Conservation (phyloP, 2,797 vertebrate genomes). For the Pristis pectinata region DNA sequence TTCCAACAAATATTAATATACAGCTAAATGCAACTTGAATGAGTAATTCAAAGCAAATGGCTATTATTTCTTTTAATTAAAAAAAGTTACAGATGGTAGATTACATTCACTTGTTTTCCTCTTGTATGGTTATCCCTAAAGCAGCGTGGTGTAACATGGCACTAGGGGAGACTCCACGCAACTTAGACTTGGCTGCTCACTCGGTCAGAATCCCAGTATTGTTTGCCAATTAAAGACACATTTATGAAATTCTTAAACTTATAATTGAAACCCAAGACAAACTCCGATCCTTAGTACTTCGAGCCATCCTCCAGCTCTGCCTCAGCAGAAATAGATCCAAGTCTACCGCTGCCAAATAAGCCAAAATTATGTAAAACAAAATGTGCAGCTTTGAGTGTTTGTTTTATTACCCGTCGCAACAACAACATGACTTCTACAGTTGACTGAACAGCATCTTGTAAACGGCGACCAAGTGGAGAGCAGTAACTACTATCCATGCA, state of each 20-base stretch:
- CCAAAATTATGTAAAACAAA: background rate
- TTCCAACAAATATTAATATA: background rate
- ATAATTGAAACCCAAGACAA: background rate
- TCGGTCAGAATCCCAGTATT: background rate
- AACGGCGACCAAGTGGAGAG: background rate
- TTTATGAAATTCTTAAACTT: slow-evolving; percentile 1
- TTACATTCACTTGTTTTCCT: slow-evolving; percentile 14
- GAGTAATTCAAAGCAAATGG: slow-evolving; percentile 17
- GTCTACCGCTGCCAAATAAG: background rate
- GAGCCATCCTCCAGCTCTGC: background rate
- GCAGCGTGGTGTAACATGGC: slow-evolving; percentile 31
- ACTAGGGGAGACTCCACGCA: background rate
- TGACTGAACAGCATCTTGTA: background rate
- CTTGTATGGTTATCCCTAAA: background rate
- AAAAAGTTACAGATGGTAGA: slow-evolving; percentile 33
- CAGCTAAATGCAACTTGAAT: slow-evolving; percentile 2
- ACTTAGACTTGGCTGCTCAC: slow-evolving; percentile 30
- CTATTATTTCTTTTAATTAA: slow-evolving; percentile 18
- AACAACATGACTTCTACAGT: slow-evolving; percentile 14
- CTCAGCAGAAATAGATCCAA: background rate
- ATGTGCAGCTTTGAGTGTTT: background rate
- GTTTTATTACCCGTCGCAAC: slow-evolving; percentile 33
- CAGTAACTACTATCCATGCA: background rate
- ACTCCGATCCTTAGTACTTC: background rate
- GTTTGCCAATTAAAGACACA: slow-evolving; percentile 23